Evolutionary conservation across 2,888 invertebrate genomes (phyloP).

Genomic region (Gibbula magus): DNA sequence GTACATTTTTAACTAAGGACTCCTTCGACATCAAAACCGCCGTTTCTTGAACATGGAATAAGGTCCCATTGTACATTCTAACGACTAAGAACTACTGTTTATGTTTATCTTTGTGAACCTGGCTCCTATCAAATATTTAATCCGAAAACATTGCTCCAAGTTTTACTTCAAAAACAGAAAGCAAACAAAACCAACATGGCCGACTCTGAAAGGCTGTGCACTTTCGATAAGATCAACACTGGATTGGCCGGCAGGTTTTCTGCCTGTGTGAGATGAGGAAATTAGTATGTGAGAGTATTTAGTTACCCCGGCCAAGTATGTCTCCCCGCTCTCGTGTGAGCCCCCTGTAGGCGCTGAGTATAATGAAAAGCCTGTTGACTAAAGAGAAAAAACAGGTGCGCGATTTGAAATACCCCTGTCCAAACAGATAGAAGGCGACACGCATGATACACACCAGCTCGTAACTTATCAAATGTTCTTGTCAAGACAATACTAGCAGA

Average conservation of each 20-base stretch:
- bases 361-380: neutral
- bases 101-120: too few species aligned
- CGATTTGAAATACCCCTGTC: slow-evolving; percentile 6
- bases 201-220: neutral
- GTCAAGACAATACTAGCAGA: neutral
- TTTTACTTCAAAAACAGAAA: neutral
- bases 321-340: neutral
- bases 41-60: too few species aligned
- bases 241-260: neutral
- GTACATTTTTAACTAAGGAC: too few species aligned
- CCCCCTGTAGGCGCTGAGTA: neutral
- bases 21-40: too few species aligned
- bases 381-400: slow-evolving; percentile 2
- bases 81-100: too few species aligned
- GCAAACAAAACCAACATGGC: slow-evolving; percentile 8
- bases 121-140: too few species aligned
- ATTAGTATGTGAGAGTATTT: slow-evolving; percentile 9
- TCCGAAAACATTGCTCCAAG: neutral
- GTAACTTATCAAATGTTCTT: slow-evolving; percentile 1
- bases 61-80: too few species aligned
- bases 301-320: neutral
- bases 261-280: neutral
- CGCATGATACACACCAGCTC: neutral
- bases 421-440: neutral
- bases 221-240: slow-evolving; percentile 1